phyloP scores from a whole-genome alignment of 2,797 vertebrate genomes.

The Atherinosoma microstoma region DNA sequence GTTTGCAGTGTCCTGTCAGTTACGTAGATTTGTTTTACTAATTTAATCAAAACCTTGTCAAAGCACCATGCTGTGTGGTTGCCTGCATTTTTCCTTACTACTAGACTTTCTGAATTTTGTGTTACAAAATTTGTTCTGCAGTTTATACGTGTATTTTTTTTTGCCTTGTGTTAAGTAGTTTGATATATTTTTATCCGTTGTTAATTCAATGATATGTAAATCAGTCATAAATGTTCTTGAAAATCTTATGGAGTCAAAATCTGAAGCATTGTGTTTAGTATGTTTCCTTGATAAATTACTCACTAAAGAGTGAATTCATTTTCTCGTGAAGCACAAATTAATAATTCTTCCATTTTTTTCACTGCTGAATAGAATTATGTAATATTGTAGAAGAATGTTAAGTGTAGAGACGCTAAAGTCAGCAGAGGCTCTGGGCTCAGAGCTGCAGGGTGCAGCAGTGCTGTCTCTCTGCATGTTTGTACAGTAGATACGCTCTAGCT shows the following conservation, averaged over 20 bases:
- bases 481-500: constrained; percentile 51
- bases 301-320: background rate
- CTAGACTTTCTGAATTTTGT: constrained; percentile 27
- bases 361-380: constrained; percentile 11
- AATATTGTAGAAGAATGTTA: constrained; percentile 23
- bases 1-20: constrained; percentile 51
- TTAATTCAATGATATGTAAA: background rate
- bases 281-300: constrained; percentile 4
- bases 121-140: constrained; percentile 1
- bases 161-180: background rate
- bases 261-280: background rate
- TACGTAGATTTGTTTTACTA: constrained; percentile 50
- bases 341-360: background rate
- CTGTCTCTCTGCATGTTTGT: constrained; percentile 53
- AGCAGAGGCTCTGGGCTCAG: constrained; percentile 27
- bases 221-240: background rate
- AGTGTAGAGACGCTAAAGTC: constrained; percentile 38
- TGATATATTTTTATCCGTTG: background rate
- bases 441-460: constrained; percentile 40
- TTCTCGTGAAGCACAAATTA: background rate
- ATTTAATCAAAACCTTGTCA: constrained; percentile 50
- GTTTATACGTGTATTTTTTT: background rate
- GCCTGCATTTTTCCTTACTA: constrained; percentile 27
- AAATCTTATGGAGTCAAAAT: background rate
- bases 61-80: constrained; percentile 27